Conservation (phyloP, 2,113 vertebrate genomes). For the Dolichallabes microphthalmus region DNA sequence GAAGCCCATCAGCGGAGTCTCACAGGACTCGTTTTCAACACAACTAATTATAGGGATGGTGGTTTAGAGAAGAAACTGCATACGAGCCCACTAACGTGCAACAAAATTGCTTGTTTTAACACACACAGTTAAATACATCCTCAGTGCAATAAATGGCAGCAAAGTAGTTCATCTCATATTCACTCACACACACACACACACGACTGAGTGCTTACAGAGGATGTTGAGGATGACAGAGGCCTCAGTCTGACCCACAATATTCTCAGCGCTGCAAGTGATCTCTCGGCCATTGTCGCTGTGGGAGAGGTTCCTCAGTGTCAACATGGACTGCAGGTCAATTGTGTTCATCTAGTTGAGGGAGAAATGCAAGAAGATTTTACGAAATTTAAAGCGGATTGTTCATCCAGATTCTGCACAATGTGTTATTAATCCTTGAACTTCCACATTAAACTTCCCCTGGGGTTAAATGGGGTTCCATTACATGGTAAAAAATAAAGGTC, state of each 20-base stretch:
- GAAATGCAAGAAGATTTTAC: neutral
- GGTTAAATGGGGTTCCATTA: neutral
- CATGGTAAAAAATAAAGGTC: neutral
- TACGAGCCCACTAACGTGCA: neutral
- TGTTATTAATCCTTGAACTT: neutral
- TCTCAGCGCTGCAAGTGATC: slow-evolving; percentile 90
- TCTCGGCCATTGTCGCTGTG: slow-evolving; percentile 84
- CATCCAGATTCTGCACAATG: neutral
- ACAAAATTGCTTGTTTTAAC: slow-evolving; percentile 8
- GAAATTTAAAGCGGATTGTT: neutral
- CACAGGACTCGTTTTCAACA: slow-evolving; percentile 30
- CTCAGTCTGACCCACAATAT: slow-evolving; percentile 89
- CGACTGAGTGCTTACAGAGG: slow-evolving; percentile 82
- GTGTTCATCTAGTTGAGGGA: slow-evolving; percentile 73
- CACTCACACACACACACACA: slow-evolving; percentile 15
- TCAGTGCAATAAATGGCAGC: neutral
- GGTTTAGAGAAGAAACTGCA: slow-evolving; percentile 20
- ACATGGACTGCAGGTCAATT: slow-evolving; percentile 73
- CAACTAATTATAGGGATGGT: slow-evolving; percentile 25
- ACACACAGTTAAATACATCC: slow-evolving; percentile 3
- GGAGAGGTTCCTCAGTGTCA: slow-evolving; percentile 86
- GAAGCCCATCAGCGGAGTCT: slow-evolving; percentile 16
- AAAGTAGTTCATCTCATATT: slow-evolving; percentile 8
- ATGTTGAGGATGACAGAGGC: slow-evolving; percentile 86
- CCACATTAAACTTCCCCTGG: neutral